Percentiles rank a stretch among this genome's conserved stretches.
These are phyloP conservation scores for Salvelinus alpinus DNA, from an alignment of 2,113 vertebrate species.

Conservation along the genomic window DNA sequence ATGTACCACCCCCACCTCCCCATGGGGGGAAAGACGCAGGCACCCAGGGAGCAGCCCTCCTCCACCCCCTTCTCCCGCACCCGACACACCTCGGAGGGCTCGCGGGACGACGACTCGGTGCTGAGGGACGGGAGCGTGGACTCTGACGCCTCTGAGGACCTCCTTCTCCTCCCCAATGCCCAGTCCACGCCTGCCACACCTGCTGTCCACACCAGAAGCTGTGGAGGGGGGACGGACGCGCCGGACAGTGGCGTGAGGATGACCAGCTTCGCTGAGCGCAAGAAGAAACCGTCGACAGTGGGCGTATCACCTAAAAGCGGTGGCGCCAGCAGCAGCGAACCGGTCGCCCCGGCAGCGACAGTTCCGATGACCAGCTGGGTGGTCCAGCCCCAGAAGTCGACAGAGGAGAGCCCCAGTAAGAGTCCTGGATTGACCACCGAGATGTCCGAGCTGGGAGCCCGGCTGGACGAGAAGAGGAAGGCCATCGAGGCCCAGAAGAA, in stretches of 20 bases:
- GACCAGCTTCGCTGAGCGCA: conserved; percentile 92
- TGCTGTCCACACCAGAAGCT: conserved; percentile 19
- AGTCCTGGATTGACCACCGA: conserved; percentile 83
- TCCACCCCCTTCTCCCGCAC: conserved; percentile 35
- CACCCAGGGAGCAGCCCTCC: conserved; percentile 27
- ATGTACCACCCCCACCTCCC: conserved; percentile 52
- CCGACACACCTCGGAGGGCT: conserved; percentile 73
- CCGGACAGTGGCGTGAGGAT: conserved; percentile 82
- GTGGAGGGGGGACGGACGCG: conserved; percentile 33
- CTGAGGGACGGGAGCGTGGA: conserved; percentile 82
- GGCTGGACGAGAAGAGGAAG: conserved; percentile 87
- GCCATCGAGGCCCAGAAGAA: conserved; percentile 95
- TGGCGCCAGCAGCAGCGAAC: conserved; percentile 24
- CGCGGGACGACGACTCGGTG: conserved; percentile 80
- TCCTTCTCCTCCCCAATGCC: conserved; percentile 55
- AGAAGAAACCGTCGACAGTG: conserved; percentile 75
- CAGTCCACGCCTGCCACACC: conserved; percentile 70
- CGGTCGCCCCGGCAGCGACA: conserved; percentile 14
- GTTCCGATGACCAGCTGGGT: too few species aligned
- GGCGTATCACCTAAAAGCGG: conserved; percentile 58
- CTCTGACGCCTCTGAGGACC: conserved; percentile 81
- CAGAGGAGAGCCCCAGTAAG: conserved; percentile 78
- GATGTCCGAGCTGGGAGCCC: conserved; percentile 82
- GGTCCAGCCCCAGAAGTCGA: conserved; percentile 55
- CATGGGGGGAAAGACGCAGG: conserved; percentile 16